These are phyloP conservation scores for Antitype chi DNA, from an alignment of 2,888 invertebrate genomes.

Conservation along the genomic window DNA sequence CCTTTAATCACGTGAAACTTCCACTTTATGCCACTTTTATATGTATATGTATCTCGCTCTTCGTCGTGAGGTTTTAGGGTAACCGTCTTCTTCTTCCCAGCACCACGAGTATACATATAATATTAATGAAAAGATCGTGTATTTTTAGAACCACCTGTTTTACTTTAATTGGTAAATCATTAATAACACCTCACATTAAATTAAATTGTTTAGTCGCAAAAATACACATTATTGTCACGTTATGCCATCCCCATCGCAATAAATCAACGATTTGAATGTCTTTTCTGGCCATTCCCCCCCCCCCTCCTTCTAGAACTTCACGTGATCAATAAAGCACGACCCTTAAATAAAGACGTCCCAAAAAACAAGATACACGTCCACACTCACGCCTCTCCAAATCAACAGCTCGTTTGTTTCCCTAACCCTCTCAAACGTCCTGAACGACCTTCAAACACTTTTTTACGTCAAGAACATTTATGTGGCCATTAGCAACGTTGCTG, in stretches of 20 bases:
- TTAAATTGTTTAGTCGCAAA: background rate
- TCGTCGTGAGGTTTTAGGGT: background rate
- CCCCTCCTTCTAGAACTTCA: too few relatives aligned
- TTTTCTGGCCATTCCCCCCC: too few relatives aligned
- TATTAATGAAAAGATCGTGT: background rate
- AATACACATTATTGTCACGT: background rate
- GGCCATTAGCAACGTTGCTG: slow-evolving; percentile 51
- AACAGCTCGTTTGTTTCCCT: slow-evolving; percentile 38
- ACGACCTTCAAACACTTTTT: slow-evolving; percentile 39
- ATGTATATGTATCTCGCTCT: background rate
- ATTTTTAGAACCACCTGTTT: background rate
- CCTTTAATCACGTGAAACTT: background rate
- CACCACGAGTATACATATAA: background rate
- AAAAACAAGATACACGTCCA: background rate
- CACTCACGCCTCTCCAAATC: slow-evolving; percentile 11
- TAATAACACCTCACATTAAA: background rate
- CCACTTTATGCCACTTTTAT: background rate
- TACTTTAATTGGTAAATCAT: background rate
- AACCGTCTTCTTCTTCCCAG: background rate
- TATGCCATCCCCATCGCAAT: background rate
- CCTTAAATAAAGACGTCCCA: background rate
- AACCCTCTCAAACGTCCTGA: slow-evolving; percentile 21
- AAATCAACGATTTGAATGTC: too few relatives aligned
- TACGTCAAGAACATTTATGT: slow-evolving; percentile 51
- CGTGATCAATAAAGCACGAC: too few relatives aligned